phyloP scores from a whole-genome alignment of 2,888 invertebrate species.

The Agrotis exclamationis region DNA sequence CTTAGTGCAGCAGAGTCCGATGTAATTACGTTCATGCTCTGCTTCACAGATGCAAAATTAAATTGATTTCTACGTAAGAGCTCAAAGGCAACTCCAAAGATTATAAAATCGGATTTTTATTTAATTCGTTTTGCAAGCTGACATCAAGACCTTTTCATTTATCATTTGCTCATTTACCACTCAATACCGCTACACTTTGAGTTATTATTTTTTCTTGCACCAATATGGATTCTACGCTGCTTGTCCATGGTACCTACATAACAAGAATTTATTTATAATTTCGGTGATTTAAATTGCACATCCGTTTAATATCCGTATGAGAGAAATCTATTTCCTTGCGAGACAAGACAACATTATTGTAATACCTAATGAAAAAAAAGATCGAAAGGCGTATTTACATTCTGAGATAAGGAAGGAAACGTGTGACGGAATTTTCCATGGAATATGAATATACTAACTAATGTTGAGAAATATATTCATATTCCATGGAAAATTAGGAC shows the following conservation, averaged over 20 bases:
- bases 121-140: not conserved
- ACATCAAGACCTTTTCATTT: too few species aligned
- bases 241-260: slow-evolving; percentile 1
- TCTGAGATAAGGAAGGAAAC: not conserved
- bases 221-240: not conserved
- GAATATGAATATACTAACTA: too few species aligned
- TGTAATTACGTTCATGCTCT: not conserved
- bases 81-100: not conserved
- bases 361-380: slow-evolving; percentile 60
- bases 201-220: not conserved
- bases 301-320: slow-evolving; percentile 63
- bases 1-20: not conserved
- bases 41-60: slow-evolving; percentile 3
- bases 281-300: slow-evolving; percentile 39
- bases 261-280: slow-evolving; percentile 56
- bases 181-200: not conserved
- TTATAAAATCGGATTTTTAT: not conserved
- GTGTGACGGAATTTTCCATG: not conserved
- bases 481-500: not conserved
- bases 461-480: not conserved
- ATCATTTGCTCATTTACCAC: too few species aligned
- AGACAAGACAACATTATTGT: slow-evolving; percentile 71
- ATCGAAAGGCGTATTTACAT: slow-evolving; percentile 58
- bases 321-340: slow-evolving; percentile 74
- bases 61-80: not conserved